Conservation (phyloP, 2,113 vertebrate species). For the Hydropotes inermis region DNA sequence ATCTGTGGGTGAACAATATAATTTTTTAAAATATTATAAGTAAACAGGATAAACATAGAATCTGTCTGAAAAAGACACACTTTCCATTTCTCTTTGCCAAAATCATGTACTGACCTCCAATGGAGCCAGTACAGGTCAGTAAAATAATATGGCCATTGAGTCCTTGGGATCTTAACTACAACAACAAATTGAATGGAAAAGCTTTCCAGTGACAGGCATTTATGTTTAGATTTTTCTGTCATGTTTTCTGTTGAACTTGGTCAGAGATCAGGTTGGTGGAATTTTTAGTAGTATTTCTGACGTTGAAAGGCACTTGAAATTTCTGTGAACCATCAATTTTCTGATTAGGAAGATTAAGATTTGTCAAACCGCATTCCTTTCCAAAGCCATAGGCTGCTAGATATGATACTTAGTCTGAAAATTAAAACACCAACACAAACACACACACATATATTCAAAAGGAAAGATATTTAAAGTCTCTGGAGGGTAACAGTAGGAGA, state of each 20-base stretch:
- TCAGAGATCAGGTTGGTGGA: conserved; percentile 13
- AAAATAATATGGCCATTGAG: conserved; percentile 1
- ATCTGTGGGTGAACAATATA: conserved; percentile 15
- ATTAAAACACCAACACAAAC: not conserved
- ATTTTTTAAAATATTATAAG: conserved; percentile 46
- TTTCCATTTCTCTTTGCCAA: conserved; percentile 74
- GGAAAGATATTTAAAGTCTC: not conserved
- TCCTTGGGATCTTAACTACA: not conserved
- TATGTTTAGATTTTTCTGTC: conserved; percentile 49
- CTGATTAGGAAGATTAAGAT: conserved; percentile 36
- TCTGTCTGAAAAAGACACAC: conserved; percentile 64
- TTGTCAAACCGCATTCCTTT: conserved; percentile 29
- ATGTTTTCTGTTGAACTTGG: conserved; percentile 59
- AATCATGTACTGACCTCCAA: conserved; percentile 46
- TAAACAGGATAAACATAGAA: conserved; percentile 69
- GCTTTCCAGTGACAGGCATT: conserved; percentile 30
- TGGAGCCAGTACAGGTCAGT: not conserved
- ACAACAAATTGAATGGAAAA: conserved; percentile 47
- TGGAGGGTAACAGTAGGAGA: not conserved
- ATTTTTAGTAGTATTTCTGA: conserved; percentile 61
- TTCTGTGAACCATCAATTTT: conserved; percentile 48
- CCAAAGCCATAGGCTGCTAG: not conserved
- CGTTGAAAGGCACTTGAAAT: conserved; percentile 54
- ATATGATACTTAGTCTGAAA: not conserved
- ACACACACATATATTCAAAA: not conserved